Evolutionary conservation across 1,140 invertebrate genomes (phyloP), one percentile per base, ranked within the genome.

Genomic region (Trichonephila clavipes): DNA sequence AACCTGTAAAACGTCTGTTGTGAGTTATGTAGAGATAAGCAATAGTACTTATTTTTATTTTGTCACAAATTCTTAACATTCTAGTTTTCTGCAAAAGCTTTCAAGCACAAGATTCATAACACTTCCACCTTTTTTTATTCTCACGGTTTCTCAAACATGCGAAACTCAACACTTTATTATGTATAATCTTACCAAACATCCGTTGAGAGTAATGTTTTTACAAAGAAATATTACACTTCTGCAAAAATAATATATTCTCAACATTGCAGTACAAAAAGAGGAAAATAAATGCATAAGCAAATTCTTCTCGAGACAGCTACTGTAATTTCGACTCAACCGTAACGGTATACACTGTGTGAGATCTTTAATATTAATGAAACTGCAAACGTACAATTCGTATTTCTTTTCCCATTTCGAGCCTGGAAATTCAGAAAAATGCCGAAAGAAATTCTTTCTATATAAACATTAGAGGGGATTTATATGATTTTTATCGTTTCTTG

Each of bases 331-430:
- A 59, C 16, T 28, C 83, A 59, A 59, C 83, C 51, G 83, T 85
- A 85, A 85, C 58, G 8, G 19, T 16, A 24, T n/a, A 18, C n/a
- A 5, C 21, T 7, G 40, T 16, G 83, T 85, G 83, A 85, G 58
- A 28, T 85, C 51, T 85, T 85, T 85, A 59, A 85, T 85, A 85
- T 85, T 85, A 85, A 85, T 61, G 51, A 85, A 85, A 24, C 24
- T 61, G n/a, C 24, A 18, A 77, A 7, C 3, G 4, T 64, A 34
- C 51, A 59, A 12, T 34, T 51, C n/a, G 72, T 40, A 40, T 77
- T 77, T 28, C 5, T 77, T 24, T 34, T 28, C 10, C n/a, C 16
- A 34, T 69, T 77, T 77, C 7, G 28, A 77, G 28, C 18, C 28
- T 77, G 28, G 34, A 40, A 77, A 77, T 64, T 1, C 14, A 64